Evolutionary conservation across 2,888 invertebrate species (phyloP), one percentile per base, ranked within the genome.

Genomic region (Heteropelma amictum): DNA sequence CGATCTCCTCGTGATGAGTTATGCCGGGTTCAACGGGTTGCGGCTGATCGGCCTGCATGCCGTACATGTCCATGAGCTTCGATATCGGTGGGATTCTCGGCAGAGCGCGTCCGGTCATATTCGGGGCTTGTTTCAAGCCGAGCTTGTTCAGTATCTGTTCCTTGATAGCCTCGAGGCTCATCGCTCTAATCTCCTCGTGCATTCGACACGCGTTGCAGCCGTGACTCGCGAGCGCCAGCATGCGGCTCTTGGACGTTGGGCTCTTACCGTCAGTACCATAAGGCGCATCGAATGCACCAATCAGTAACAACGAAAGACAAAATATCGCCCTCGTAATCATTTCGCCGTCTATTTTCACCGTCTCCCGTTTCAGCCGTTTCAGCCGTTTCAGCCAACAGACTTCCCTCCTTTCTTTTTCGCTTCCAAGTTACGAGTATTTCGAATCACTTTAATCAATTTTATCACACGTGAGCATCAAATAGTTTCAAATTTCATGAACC

Each of bases 111-210:
- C 92, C 92, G 4, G 93, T 93, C 80, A 93, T 91, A 84, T 93
- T 93, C 21, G 92, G 91, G 8, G 92, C 92, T 76, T 91, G 90
- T 70, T 89, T 89, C 79, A 93, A 87, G 1, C 92, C 92, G 80
- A 93, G 89, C 81, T 92, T 91, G 81, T 90, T 90, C 77, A 93
- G 85, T 67, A 93, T 92, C 84, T 93, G 91, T 72, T 90, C 91
- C 85, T 92, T 93, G 82, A 93, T 92, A 40, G 90, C 90, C 81
- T 92, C 90, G 53, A 93, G 86, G 80, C 91, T 92, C 60, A 91
- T 84, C n/a, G 89, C 90, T 63, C 91, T 89, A 54, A 92, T 89
- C 83, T 92, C 92, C 79, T 92, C 92, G 77, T 92, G 90, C 86
- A 90, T 90, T 68, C 90, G 89, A 80, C 92, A 92, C 42, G 91